Evolutionary conservation across 2,888 invertebrate species (phyloP).

Genomic region (Julus scandinavius): DNA sequence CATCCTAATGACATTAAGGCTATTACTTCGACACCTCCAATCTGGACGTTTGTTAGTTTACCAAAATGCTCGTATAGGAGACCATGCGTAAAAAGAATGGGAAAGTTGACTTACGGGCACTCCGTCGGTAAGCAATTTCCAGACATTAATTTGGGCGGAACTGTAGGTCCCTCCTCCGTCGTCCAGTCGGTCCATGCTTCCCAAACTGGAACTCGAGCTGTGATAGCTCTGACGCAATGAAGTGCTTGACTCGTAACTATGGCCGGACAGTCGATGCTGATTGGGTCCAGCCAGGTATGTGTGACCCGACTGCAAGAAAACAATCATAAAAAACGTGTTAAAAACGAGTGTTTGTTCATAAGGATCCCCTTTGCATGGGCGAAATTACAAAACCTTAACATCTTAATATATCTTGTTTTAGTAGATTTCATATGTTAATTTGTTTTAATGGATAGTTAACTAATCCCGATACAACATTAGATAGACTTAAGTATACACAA

Average conservation of each 20-base stretch:
- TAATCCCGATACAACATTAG: no score
- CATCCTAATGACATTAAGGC: no score
- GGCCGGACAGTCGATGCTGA: conserved; percentile 65
- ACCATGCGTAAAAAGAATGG: background rate
- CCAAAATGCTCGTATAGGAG: no score
- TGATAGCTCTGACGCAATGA: conserved; percentile 66
- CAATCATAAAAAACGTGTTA: background rate
- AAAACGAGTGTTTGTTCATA: background rate
- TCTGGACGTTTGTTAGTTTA: background rate
- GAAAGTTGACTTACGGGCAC: conserved; percentile 72
- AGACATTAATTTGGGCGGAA: conserved; percentile 64
- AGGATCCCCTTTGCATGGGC: background rate
- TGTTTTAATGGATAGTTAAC: no score
- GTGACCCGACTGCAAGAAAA: conserved; percentile 57
- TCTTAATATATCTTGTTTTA: no score
- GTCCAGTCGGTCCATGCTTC: conserved; percentile 75
- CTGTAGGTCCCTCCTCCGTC: conserved; percentile 62
- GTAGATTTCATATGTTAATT: no score
- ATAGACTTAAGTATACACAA: no score
- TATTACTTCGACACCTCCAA: background rate
- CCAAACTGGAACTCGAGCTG: conserved; percentile 67
- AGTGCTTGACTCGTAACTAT: conserved; percentile 66
- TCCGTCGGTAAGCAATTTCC: conserved; percentile 72
- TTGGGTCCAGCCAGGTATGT: conserved; percentile 55
- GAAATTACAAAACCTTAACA: background rate